These are phyloP conservation scores for Zaprionus africanus DNA, from an alignment of 1,140 invertebrate species.

Conservation along the genomic window DNA sequence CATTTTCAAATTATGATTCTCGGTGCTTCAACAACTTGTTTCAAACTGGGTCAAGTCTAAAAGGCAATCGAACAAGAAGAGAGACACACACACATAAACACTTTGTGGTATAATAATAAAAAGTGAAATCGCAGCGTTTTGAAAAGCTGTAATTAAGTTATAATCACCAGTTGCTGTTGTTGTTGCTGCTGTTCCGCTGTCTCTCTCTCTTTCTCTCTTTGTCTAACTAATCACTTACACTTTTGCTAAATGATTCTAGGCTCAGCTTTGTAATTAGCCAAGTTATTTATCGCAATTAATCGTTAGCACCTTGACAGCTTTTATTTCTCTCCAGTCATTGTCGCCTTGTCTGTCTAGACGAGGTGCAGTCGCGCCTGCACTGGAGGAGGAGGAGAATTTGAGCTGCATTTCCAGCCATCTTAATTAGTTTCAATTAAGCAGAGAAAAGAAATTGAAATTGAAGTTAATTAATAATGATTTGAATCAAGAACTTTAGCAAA, in stretches of 20 bases:
- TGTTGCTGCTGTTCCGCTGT: slow-evolving; percentile 14
- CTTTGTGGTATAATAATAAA: slow-evolving; percentile 49
- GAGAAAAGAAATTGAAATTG: slow-evolving; percentile 26
- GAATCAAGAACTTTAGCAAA: not conserved
- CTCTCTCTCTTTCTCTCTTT: slow-evolving; percentile 23
- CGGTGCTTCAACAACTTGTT: slow-evolving; percentile 44
- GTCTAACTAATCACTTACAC: slow-evolving; percentile 71
- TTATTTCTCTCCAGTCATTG: slow-evolving; percentile 27
- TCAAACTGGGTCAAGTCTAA: slow-evolving; percentile 71
- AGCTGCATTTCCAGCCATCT: slow-evolving; percentile 22
- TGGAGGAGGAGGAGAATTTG: not conserved
- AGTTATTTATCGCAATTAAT: slow-evolving; percentile 13
- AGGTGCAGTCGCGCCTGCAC: slow-evolving; percentile 26
- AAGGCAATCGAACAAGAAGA: slow-evolving; percentile 32
- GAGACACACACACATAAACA: not conserved
- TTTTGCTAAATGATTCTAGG: slow-evolving; percentile 59
- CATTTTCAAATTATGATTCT: slow-evolving; percentile 65
- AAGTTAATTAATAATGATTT: slow-evolving; percentile 1
- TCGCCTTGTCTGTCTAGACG: slow-evolving; percentile 30
- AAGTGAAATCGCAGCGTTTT: slow-evolving; percentile 72
- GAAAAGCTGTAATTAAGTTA: slow-evolving; percentile 70
- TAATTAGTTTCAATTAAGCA: slow-evolving; percentile 39
- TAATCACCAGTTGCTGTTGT: slow-evolving; percentile 53
- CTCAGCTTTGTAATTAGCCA: slow-evolving; percentile 34
- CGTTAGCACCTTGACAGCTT: slow-evolving; percentile 40